Conservation (phyloP, 1,140 invertebrate genomes). For the Ips nitidus region DNA sequence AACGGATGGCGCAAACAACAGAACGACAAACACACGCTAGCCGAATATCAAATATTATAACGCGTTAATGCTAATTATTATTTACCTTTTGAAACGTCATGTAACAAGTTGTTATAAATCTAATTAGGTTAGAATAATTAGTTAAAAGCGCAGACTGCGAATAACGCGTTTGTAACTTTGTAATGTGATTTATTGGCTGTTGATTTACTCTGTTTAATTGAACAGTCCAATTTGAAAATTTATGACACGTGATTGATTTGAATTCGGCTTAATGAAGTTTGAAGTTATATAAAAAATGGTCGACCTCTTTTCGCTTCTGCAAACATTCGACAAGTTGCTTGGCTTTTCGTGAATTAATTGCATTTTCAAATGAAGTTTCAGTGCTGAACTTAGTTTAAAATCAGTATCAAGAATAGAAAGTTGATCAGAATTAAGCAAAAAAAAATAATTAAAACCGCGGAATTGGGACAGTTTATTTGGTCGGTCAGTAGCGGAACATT, state of each 20-base stretch:
- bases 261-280: no score
- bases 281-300: no score
- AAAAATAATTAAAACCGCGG: background rate
- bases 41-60: constrained; percentile 26
- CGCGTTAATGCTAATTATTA: constrained; percentile 19
- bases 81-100: constrained; percentile 22
- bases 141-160: constrained; percentile 5
- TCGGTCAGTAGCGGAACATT: constrained; percentile 8
- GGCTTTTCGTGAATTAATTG: no score
- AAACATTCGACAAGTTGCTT: no score
- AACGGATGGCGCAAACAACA: constrained; percentile 4
- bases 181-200: no score
- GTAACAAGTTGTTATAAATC: constrained; percentile 25
- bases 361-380: no score
- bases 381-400: no score
- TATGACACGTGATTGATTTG: no score
- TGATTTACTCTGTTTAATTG: no score
- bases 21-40: constrained; percentile 9
- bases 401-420: no score
- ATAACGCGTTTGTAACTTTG: background rate
- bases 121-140: constrained; percentile 23
- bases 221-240: no score
- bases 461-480: constrained; percentile 14
- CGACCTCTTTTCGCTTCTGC: no score
- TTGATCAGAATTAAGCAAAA: background rate